Percentiles rank a stretch among this genome's conserved stretches.
Conservation (phyloP, 2,797 vertebrate genomes). For the Myotis myotis region DNA sequence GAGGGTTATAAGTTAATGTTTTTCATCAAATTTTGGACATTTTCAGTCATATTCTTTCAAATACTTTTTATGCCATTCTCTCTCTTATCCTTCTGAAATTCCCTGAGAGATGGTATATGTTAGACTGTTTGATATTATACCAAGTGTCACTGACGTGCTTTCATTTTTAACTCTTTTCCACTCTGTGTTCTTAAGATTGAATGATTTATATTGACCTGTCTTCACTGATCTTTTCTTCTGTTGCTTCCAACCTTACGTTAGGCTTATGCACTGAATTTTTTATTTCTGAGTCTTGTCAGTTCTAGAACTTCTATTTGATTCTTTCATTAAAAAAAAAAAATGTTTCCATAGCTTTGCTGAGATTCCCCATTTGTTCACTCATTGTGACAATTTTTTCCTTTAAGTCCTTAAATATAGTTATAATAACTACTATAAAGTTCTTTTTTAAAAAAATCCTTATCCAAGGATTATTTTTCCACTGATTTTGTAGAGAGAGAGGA, state of each 20-base stretch:
- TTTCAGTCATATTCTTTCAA: neutral
- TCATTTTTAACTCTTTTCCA: neutral
- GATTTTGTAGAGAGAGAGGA: neutral
- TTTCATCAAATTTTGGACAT: conserved; percentile 6
- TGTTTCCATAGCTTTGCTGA: neutral
- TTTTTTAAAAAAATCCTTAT: neutral
- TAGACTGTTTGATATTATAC: neutral
- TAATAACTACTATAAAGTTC: neutral
- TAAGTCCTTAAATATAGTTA: neutral
- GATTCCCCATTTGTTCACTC: neutral
- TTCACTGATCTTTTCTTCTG: neutral
- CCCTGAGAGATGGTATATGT: neutral
- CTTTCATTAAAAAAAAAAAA: neutral
- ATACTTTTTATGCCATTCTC: neutral
- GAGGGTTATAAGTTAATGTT: neutral
- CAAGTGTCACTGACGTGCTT: neutral
- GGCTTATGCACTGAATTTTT: neutral
- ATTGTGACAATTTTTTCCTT: neutral
- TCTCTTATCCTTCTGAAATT: conserved; percentile 1
- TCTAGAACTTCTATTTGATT: conserved; percentile 13
- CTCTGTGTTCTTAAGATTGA: neutral
- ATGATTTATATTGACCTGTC: neutral
- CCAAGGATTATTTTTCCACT: no score
- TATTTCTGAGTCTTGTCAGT: neutral
- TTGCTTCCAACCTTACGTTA: neutral